phyloP scores from a whole-genome alignment of 2,113 vertebrate species.

The Phalacrocorax carbo region DNA sequence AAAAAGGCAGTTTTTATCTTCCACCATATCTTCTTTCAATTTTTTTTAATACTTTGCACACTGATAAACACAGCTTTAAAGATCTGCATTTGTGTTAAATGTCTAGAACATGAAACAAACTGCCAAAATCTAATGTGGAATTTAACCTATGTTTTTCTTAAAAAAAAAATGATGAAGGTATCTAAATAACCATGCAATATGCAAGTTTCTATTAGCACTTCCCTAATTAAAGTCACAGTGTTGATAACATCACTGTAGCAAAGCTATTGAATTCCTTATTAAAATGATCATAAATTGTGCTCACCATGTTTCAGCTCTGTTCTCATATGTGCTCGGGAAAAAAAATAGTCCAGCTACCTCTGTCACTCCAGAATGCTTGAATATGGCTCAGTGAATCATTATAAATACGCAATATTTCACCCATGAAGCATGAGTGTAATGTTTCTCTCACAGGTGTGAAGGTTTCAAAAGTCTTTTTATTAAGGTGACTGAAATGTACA shows the following conservation, averaged over 20 bases:
- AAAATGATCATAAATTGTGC: not conserved
- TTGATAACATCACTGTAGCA: not conserved
- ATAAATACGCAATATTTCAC: slow-evolving; percentile 5
- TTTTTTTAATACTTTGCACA: not conserved
- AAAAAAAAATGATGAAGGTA: not conserved
- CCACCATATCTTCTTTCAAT: not conserved
- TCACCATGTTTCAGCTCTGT: not conserved
- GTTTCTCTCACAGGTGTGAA: not conserved
- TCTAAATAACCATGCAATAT: not conserved
- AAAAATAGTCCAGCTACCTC: not conserved
- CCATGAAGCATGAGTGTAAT: not conserved
- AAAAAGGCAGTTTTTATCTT: not conserved
- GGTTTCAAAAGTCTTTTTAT: not conserved
- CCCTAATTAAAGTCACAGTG: not conserved
- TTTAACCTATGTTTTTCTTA: not conserved
- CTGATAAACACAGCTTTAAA: not conserved
- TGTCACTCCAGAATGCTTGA: not conserved
- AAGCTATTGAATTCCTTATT: not conserved
- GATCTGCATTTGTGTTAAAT: not conserved
- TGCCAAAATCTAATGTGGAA: not conserved
- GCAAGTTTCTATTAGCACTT: not conserved
- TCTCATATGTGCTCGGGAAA: not conserved
- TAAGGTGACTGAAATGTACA: not conserved
- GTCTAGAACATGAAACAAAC: not conserved
- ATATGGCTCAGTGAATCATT: not conserved